A percentile compares a stretch with the other conserved stretches of the same genome.
Conservation (phyloP, 2,113 vertebrate genomes). For the Piaya cayana region DNA sequence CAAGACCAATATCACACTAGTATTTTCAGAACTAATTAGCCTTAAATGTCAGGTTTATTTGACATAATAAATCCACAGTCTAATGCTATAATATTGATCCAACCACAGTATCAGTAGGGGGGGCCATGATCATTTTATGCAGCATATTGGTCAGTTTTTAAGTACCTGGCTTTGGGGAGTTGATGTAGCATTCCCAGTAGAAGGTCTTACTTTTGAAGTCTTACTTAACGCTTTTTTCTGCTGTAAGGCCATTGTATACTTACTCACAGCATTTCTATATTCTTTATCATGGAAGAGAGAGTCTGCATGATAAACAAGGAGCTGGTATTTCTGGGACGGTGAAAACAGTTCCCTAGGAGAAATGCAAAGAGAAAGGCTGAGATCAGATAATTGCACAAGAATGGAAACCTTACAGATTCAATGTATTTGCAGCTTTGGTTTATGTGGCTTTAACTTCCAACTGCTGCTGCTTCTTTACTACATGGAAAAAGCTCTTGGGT, state of each 20-base stretch:
- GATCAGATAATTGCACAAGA: neutral
- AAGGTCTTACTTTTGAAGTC: constrained; percentile 96
- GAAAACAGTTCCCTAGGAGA: constrained; percentile 90
- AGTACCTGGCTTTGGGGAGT: constrained; percentile 90
- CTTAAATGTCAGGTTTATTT: neutral
- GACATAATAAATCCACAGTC: neutral
- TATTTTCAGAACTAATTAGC: neutral
- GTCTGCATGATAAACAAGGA: constrained; percentile 95
- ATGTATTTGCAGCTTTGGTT: neutral
- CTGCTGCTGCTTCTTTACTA: neutral
- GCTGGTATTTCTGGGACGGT: constrained; percentile 96
- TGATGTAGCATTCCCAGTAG: constrained; percentile 88
- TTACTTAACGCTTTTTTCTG: constrained; percentile 98
- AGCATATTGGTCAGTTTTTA: neutral
- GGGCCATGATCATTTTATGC: rapidly evolving
- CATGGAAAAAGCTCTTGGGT: neutral
- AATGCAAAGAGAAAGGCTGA: neutral
- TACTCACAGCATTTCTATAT: constrained; percentile 96
- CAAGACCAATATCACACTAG: rapidly evolving
- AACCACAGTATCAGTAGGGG: neutral
- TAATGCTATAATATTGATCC: neutral
- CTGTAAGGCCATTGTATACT: constrained; percentile 96
- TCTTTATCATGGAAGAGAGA: constrained; percentile 98
- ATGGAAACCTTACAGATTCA: neutral
- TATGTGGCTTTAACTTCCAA: neutral